Evolutionary conservation across 1,140 invertebrate species (phyloP), one percentile per base, ranked within the genome.

Genomic region (Lerema accius): DNA sequence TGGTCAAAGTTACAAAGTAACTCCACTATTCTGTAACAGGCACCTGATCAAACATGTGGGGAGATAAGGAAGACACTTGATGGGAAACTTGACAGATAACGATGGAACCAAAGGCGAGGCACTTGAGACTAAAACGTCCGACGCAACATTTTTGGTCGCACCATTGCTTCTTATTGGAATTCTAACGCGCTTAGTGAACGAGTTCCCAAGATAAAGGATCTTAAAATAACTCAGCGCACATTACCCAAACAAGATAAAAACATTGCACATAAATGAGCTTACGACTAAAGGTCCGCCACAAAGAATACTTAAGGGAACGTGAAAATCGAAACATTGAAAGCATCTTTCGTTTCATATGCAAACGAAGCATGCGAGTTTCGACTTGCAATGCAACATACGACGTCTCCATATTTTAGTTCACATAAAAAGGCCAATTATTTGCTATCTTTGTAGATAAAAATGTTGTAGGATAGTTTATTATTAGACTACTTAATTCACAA

Each of bases 31-130:
- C 78, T 75, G 58, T 28, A 64, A 58, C 70, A 63, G 69, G 77
- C 86, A 89, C 85, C 86, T 89, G 86, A 86, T 85, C 80, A 89
- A 89, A 89, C 80, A 89, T 78, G 73, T 81, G 78, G 76, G 78
- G 68, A 80, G 84, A 87, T 87, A 88, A 86, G 80, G 69, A 65
- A 77, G 67, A 78, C 86, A 86, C 86, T 87, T 85, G 84, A 87
- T 86, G 80, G 82, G 78, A 76, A 78, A 80, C 75, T 78, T 67
- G 64, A 76, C 76, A 84, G 86, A 87, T 87, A 89, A 87, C 75
- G 51, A 67, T 69, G 55, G 63, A 68, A 80, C 67, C 62, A 49
- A 60, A 69, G 49, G 66, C 60, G 56, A 75, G 59, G 59, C 65
- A 81, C 77, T 82, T 71, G 76, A 77, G 53, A 78, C 59, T 43